A percentile compares a stretch with the other conserved stretches of the same genome.
phyloP scores from a whole-genome alignment of 2,113 vertebrate species.

The Natator depressus region DNA sequence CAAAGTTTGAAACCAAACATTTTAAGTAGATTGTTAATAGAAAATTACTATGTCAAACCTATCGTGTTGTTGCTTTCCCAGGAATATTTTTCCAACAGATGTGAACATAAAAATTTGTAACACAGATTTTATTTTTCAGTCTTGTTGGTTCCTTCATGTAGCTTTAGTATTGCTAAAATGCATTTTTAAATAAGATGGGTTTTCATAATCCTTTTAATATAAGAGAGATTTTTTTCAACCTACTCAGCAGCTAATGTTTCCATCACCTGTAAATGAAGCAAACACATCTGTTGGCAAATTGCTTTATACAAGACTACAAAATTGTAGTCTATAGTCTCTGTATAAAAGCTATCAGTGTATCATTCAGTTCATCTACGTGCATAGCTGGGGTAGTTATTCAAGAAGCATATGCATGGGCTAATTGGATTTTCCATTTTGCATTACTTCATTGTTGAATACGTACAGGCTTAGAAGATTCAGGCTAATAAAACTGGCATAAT shows the following conservation, averaged over 20 bases:
- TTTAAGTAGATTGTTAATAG: not conserved
- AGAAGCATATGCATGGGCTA: slow-evolving; percentile 52
- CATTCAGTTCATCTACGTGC: slow-evolving; percentile 45
- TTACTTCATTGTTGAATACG: slow-evolving; percentile 55
- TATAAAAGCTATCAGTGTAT: not conserved
- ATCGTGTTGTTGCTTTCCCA: not conserved
- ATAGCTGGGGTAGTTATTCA: slow-evolving; percentile 31
- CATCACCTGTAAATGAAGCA: not conserved
- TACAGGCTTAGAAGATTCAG: slow-evolving; percentile 54
- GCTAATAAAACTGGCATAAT: slow-evolving; percentile 60
- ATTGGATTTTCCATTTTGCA: slow-evolving; percentile 70
- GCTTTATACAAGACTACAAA: slow-evolving; percentile 24
- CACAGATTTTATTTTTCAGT: not conserved
- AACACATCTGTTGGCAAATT: slow-evolving; percentile 14
- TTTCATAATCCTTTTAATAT: not conserved
- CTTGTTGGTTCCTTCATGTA: not conserved
- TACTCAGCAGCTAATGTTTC: slow-evolving; percentile 3
- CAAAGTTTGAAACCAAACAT: not conserved
- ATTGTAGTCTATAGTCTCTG: not conserved
- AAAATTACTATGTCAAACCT: not conserved
- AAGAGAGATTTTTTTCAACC: not conserved
- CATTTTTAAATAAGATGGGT: not conserved
- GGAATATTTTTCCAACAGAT: not conserved
- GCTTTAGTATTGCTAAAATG: not conserved
- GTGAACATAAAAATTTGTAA: not conserved